A percentile compares a stretch with the other conserved stretches of the same genome.
These are phyloP conservation scores for Acanthis flammea DNA, from an alignment of 2,797 vertebrate species.

Conservation along the genomic window DNA sequence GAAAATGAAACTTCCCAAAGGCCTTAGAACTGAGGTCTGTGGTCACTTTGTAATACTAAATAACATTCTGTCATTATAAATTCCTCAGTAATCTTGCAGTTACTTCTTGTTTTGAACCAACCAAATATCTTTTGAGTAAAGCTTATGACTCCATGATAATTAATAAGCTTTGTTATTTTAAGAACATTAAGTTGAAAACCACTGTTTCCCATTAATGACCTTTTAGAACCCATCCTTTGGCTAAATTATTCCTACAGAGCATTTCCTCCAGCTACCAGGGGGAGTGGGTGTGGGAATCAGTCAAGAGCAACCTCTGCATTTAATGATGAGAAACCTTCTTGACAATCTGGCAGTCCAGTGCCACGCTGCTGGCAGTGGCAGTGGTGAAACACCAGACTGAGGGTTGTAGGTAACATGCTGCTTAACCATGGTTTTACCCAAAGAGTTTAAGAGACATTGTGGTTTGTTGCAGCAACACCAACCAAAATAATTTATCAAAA, in stretches of 20 bases:
- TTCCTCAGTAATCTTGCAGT: neutral
- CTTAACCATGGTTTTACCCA: neutral
- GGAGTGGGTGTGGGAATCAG: neutral
- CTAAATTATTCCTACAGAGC: neutral
- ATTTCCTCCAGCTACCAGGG: neutral
- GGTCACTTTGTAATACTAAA: neutral
- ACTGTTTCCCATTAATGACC: constrained; percentile 52
- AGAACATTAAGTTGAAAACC: constrained; percentile 23
- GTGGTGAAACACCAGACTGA: neutral
- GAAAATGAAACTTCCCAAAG: constrained; percentile 26
- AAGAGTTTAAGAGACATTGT: neutral
- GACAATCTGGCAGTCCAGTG: neutral
- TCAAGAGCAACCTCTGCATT: neutral
- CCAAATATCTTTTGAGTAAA: constrained; percentile 10
- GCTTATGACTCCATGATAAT: constrained; percentile 19
- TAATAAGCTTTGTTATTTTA: constrained; percentile 61
- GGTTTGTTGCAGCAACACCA: neutral
- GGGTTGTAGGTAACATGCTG: neutral
- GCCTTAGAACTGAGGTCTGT: neutral
- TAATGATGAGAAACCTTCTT: neutral
- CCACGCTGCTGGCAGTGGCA: rapidly evolving
- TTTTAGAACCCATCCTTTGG: neutral
- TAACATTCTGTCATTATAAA: neutral
- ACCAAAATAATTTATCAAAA: neutral
- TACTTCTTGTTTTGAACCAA: neutral